Conservation (phyloP, 2,113 vertebrate species). For the Ophiodon elongatus region DNA sequence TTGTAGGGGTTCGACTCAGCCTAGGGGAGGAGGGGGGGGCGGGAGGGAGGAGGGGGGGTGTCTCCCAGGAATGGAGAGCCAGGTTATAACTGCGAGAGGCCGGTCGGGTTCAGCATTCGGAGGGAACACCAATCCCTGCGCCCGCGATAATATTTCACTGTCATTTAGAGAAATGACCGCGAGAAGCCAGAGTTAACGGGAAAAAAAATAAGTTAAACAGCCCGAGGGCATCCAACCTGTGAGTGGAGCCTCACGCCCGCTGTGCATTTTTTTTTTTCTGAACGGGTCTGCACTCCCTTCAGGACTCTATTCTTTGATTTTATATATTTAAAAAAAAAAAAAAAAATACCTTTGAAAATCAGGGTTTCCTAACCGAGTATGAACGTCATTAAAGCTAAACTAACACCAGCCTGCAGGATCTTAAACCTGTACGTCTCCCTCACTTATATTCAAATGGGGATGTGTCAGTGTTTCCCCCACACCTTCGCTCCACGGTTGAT, state of each 20-base stretch:
- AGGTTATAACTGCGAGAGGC: constrained; percentile 37
- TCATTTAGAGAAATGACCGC: constrained; percentile 65
- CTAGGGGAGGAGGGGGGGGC: constrained; percentile 20
- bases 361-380: constrained; percentile 8
- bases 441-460: constrained; percentile 24
- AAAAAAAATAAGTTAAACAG: constrained; percentile 6
- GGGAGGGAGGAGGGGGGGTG: too few species aligned
- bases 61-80: constrained; percentile 43
- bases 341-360: background rate
- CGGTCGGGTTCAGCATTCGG: constrained; percentile 59
- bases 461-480: constrained; percentile 34
- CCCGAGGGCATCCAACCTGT: constrained; percentile 51
- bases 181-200: constrained; percentile 15
- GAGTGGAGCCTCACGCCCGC: constrained; percentile 38
- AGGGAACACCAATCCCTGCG: constrained; percentile 28
- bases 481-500: constrained; percentile 43
- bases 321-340: background rate
- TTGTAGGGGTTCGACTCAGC: constrained; percentile 34
- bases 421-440: constrained; percentile 19
- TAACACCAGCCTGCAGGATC: constrained; percentile 4
- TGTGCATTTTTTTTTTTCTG: constrained; percentile 48
- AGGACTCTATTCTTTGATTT: constrained; percentile 44
- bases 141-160: constrained; percentile 64
- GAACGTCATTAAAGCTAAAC: constrained; percentile 32
- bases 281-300: constrained; percentile 3